phyloP scores from a whole-genome alignment of 1,140 invertebrate genomes.

The Lamellibrachia luymesi region DNA sequence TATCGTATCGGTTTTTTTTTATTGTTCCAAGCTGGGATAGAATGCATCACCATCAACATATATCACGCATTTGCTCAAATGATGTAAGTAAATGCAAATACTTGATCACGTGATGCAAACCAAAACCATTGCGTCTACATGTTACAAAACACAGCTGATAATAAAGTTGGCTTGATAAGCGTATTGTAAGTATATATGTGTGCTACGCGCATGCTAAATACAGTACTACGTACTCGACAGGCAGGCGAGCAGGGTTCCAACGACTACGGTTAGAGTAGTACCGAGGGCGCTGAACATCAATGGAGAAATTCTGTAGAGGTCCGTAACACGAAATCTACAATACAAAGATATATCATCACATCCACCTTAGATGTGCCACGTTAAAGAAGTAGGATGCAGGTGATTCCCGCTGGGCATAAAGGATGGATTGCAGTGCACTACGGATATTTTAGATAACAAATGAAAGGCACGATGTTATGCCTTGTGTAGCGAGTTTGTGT shows the following conservation, averaged over 20 bases:
- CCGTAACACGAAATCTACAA: conserved; percentile 8
- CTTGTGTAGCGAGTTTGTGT: too few species aligned
- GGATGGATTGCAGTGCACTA: not conserved
- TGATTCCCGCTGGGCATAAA: not conserved
- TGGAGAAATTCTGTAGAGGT: conserved; percentile 10
- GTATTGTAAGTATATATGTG: not conserved
- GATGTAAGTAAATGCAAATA: not conserved
- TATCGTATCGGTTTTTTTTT: not conserved
- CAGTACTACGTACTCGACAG: not conserved
- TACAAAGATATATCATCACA: not conserved
- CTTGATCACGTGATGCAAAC: too few species aligned
- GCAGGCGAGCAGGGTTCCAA: not conserved
- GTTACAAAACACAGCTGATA: too few species aligned
- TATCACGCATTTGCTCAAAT: not conserved
- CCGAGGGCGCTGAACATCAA: conserved; percentile 3
- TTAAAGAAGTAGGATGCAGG: not conserved
- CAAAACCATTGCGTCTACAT: too few species aligned
- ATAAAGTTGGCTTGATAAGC: too few species aligned
- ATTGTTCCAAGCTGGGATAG: too few species aligned
- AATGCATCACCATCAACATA: not conserved
- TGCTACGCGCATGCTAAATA: not conserved
- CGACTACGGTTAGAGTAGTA: not conserved
- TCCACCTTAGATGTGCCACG: not conserved
- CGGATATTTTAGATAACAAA: too few species aligned
- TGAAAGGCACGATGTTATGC: too few species aligned